Base-by-base conservation (phyloP, 2,888 invertebrate species). In the Xanthorhoe spadicearia region DNA sequence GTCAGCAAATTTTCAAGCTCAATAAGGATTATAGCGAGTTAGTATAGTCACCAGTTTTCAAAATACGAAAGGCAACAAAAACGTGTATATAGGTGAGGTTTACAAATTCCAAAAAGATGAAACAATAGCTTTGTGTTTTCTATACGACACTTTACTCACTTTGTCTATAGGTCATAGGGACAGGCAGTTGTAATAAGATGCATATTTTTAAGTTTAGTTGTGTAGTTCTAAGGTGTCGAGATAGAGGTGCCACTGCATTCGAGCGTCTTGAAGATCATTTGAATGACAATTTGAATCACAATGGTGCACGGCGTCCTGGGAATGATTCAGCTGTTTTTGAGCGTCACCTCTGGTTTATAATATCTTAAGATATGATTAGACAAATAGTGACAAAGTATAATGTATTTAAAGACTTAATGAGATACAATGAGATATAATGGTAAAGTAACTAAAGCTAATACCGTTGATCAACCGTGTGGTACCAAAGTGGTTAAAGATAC, bases 211-310 rank as follows among this genome's bases (percentile, higher is more conserved):
- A 72, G 61, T 72, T 76, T 76, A 69, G 77, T 69, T 69, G 73
- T 74, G 77, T 77, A 77, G 77, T 79, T 77, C 77, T 79, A 81
- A 90, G 90, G 91, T 91, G 92, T 85, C 89, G 91, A 91, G 87
- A 82, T 86, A 81, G 80, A 89, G 59, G 77, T 91, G 92, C 92
- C 91, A 90, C 92, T 81, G 90, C 79, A 82, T 83, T 87, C 84
- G 83, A 80, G 71, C 76, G 81, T 80, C 83, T 81, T 77, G 80
- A 77, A 80, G 78, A 78, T 82, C 81, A 87, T 90, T 89, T 89
- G 86, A 89, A 92, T 90, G 86, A 88, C 84, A 87, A 91, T 92
- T 86, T 89, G 85, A 88, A 91, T 90, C 80, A 91, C 89, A 90
- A 89, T 90, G 78, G 79, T 76, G 79, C 72, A 80, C 79, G 89